A percentile compares a stretch with the other conserved stretches of the same genome.
Conservation (phyloP, 2,797 vertebrate species). For the Rousettus madagascariensis region DNA sequence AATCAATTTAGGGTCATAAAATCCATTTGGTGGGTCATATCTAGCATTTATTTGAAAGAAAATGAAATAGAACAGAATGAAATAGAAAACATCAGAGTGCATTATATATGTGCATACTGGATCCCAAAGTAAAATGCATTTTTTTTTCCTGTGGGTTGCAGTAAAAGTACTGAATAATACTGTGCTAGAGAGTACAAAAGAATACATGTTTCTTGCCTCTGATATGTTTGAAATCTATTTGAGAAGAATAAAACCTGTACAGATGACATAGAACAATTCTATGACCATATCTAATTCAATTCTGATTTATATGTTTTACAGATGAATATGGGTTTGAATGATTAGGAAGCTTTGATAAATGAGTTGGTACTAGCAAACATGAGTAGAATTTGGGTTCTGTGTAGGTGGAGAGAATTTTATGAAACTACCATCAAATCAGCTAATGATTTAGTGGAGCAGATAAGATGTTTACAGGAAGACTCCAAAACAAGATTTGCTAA, state of each 20-base stretch:
- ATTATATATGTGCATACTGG: background rate
- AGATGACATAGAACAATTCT: background rate
- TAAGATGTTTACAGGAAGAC: slow-evolving; percentile 44
- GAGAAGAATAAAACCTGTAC: background rate
- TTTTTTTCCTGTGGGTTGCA: background rate
- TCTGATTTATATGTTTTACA: background rate
- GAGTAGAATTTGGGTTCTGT: background rate
- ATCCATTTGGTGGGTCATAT: slow-evolving; percentile 43
- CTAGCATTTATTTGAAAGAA: slow-evolving; percentile 10
- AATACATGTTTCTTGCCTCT: background rate
- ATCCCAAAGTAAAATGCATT: background rate
- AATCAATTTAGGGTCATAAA: slow-evolving; percentile 53
- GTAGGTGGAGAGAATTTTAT: background rate
- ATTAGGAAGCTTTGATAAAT: background rate
- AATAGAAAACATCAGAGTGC: background rate
- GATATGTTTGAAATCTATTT: background rate
- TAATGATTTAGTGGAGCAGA: background rate
- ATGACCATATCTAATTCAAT: background rate
- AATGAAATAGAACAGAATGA: slow-evolving; percentile 3
- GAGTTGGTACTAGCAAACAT: background rate
- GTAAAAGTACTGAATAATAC: slow-evolving; percentile 6
- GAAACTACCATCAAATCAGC: background rate
- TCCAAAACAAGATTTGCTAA: slow-evolving; percentile 50
- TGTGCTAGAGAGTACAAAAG: background rate
- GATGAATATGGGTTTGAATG: background rate